Base-by-base conservation (phyloP, 2,113 vertebrate species). In the Hucho hucho region DNA sequence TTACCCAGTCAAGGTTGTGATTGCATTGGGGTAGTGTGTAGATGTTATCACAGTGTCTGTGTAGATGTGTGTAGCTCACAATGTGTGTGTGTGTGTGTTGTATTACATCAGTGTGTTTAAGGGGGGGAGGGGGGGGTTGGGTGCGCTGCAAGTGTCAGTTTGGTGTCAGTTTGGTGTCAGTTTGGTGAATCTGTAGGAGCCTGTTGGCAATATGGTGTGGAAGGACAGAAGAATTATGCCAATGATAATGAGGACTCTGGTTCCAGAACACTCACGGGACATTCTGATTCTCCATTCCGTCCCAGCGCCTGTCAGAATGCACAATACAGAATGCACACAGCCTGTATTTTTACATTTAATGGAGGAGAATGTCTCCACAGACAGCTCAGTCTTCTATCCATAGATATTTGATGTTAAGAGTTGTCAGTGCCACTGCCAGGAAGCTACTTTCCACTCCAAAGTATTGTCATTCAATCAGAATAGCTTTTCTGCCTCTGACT, bases 201-300 rank as follows among this genome's bases (percentile, higher is more conserved):
- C 84, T 81, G 82, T 28, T 80, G 83, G 81, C 83, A 85, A 87
- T 86, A 83, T 83, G 83, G 82, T 80, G 81, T 81, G 74, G 86
- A 77, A 49, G 14, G 47, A 16, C 14, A 4, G 47, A 49, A 4
- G 14, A 1, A 16, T 16, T 2, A 4, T 37, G 32, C 6, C 2
- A 6, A 37, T 4, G 7, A 9, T 16, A 16, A 37, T 37, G 32
- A 37, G 32, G 1, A 11, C 14, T 49, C 47, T 75, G 79, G 75
- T 81, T 84, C 82, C 73, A 67, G 79, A 86, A 88, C 79, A 69
- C 87, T 88, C 87, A 64, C 70, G 88, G 85, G 89, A 87, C 75
- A 64, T 79, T 84, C 84, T 84, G 74, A 63, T 79, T 84, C 84
- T 83, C 75, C 83, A 75, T 79, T 66, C 64, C 29, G 18, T 77